Conservation (phyloP, 2,113 vertebrate genomes). For the Ondatra zibethicus region DNA sequence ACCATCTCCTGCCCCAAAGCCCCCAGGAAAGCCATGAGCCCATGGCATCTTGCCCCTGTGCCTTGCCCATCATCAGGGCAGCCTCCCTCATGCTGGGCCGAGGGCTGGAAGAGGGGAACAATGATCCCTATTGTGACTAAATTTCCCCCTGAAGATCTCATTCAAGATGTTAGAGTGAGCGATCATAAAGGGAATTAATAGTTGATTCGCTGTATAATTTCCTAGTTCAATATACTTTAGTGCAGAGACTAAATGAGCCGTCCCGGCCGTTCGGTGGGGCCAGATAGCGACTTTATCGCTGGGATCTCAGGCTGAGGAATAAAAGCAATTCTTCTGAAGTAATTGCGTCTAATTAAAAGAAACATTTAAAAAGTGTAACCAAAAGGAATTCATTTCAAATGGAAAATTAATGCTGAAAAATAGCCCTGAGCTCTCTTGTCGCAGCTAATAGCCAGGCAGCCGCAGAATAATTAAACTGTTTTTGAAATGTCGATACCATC, state of each 20-base stretch:
- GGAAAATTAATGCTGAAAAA: constrained; percentile 95
- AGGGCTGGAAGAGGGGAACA: constrained; percentile 86
- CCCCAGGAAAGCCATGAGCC: neutral
- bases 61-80: constrained; percentile 59
- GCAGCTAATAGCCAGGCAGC: constrained; percentile 91
- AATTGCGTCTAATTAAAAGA: constrained; percentile 95
- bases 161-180: constrained; percentile 91
- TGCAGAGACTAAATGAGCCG: constrained; percentile 92
- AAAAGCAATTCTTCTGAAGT: constrained; percentile 95
- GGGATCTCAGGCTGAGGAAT: constrained; percentile 93
- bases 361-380: constrained; percentile 96
- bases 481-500: constrained; percentile 87
- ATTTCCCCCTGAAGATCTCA: constrained; percentile 91
- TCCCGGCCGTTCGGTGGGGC: constrained; percentile 90
- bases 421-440: constrained; percentile 92
- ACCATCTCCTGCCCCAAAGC: neutral
- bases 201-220: constrained; percentile 94
- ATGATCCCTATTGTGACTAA: constrained; percentile 91
- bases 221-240: constrained; percentile 95
- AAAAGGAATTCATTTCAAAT: constrained; percentile 95
- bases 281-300: constrained; percentile 93
- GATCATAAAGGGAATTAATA: constrained; percentile 94
- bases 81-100: constrained; percentile 77
- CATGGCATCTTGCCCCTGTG: constrained; percentile 54
- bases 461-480: constrained; percentile 91